These are phyloP conservation scores for Sebastes baramenuke DNA, from an alignment of 2,797 vertebrate genomes.

Conservation along the genomic window DNA sequence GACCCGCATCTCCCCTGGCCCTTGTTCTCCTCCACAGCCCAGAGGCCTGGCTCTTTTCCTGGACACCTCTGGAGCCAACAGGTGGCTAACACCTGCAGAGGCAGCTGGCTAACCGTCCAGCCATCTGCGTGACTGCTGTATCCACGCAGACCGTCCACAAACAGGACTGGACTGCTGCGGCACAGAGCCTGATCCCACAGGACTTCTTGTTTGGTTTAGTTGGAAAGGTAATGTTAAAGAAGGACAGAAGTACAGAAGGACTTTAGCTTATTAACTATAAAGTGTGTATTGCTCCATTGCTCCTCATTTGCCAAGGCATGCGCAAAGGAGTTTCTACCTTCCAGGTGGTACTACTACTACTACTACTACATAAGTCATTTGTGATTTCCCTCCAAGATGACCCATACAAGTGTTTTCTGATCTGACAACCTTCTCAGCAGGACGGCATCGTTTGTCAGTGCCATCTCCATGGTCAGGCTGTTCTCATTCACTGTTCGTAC, in stretches of 20 bases:
- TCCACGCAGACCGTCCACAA: neutral
- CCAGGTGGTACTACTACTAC: neutral
- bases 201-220: neutral
- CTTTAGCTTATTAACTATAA: too few species aligned
- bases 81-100: constrained; percentile 29
- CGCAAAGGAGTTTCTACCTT: neutral
- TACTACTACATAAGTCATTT: neutral
- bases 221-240: neutral
- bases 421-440: too few species aligned
- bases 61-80: constrained; percentile 5
- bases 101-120: constrained; percentile 10
- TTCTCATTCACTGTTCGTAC: too few species aligned
- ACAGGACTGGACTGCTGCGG: neutral
- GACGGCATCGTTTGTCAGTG: too few species aligned
- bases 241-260: too few species aligned
- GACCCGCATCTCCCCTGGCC: constrained; percentile 5
- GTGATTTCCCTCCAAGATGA: neutral
- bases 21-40: neutral
- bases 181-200: neutral
- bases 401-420: too few species aligned
- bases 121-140: constrained; percentile 9
- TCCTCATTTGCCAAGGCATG: too few species aligned
- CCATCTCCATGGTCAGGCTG: too few species aligned
- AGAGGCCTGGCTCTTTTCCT: constrained; percentile 6
- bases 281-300: too few species aligned